Percentiles rank a stretch among this genome's conserved stretches.
phyloP scores from a whole-genome alignment of 1,140 invertebrate species.

The Heliothis virescens region DNA sequence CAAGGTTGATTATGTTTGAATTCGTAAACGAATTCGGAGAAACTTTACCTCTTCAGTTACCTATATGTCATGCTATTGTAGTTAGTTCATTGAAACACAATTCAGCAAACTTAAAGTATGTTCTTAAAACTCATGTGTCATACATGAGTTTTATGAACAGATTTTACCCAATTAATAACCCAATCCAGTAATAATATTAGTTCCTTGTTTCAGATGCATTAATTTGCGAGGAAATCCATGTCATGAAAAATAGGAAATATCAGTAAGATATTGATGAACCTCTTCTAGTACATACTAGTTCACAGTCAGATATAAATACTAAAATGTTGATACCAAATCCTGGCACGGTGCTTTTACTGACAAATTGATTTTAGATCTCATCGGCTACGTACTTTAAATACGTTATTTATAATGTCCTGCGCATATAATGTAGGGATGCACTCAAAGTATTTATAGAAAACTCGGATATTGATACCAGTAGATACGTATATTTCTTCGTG shows the following conservation, averaged over 20 bases:
- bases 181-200: no score
- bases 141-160: no score
- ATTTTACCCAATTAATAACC: no score
- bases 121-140: background rate
- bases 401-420: slow-evolving; percentile 52
- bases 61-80: background rate
- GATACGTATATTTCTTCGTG: no score
- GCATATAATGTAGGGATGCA: background rate
- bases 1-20: slow-evolving; percentile 13
- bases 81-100: background rate
- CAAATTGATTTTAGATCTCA: slow-evolving; percentile 55
- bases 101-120: background rate
- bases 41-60: background rate
- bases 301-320: slow-evolving; percentile 7
- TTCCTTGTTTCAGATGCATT: no score
- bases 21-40: background rate
- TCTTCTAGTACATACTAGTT: slow-evolving; percentile 23
- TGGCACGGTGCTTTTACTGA: slow-evolving; percentile 44
- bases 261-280: no score
- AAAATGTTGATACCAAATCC: slow-evolving; percentile 34
- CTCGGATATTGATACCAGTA: no score
- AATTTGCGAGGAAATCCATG: no score
- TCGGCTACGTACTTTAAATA: slow-evolving; percentile 50
- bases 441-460: background rate
- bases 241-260: background rate